These are phyloP conservation scores for Spermophilus dauricus DNA, from an alignment of 2,113 vertebrate genomes.

Conservation along the genomic window DNA sequence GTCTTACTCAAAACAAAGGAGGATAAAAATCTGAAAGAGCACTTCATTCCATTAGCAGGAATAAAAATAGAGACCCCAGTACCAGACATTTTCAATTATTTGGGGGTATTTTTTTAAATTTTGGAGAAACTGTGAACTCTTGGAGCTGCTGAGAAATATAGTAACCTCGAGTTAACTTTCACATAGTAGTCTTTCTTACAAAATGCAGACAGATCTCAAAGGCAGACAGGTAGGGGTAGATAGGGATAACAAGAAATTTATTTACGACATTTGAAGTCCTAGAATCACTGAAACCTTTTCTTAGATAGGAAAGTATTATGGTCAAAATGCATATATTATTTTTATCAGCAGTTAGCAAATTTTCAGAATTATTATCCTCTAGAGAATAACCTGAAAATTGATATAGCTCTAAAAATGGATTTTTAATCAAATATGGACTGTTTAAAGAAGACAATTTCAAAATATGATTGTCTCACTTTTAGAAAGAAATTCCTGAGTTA, in stretches of 20 bases:
- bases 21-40: neutral
- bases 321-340: neutral
- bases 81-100: conserved; percentile 38
- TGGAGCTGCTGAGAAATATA: neutral
- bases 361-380: conserved; percentile 66
- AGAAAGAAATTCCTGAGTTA: conserved; percentile 48
- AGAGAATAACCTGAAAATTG: conserved; percentile 41
- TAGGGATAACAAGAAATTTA: conserved; percentile 27
- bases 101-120: neutral
- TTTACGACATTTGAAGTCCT: neutral
- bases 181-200: neutral
- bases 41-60: neutral
- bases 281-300: conserved; percentile 33
- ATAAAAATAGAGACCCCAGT: neutral
- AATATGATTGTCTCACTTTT: conserved; percentile 44
- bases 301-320: conserved; percentile 21
- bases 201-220: conserved; percentile 48
- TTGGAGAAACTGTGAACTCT: conserved; percentile 5
- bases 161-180: neutral
- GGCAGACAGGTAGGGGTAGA: conserved; percentile 23
- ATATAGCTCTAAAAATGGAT: conserved; percentile 5
- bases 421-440: conserved; percentile 51
- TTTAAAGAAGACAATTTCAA: conserved; percentile 25
- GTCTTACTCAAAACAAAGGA: conserved; percentile 34
- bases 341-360: conserved; percentile 47